Evolutionary conservation across 2,113 vertebrate species (phyloP), one percentile per base, ranked within the genome.

Genomic region (Isurus oxyrinchus): DNA sequence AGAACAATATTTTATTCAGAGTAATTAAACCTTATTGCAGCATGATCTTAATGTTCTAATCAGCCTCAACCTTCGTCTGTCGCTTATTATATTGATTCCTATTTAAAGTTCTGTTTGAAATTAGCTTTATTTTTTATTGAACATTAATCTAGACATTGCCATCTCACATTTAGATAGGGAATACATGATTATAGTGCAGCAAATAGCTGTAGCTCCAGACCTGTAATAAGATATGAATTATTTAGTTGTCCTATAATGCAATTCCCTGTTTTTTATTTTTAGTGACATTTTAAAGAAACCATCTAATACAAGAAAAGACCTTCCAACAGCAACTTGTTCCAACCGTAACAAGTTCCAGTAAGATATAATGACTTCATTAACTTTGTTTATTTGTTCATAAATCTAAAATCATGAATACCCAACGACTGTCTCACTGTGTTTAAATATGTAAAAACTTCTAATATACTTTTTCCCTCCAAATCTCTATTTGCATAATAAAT

Each of bases 141-240:
- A 95, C 94, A 95, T 95, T 72, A 95, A 95, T 95, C 94, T 95
- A 76, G 94, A 95, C 94, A 95, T 95, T 35, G 66, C 94, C 49
- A 72, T 76, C 94, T 69, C 67, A 95, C 66, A 55, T 95, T 95
- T 49, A 72, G 67, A 72, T 72, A 44, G 25, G 63, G 94, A 95
- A 95, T 95, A 27, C 25, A 21, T 95, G 94, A 76, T 95, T 76
- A 55, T 55, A 49, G 23, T 53, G 40, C 44, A 31, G 23, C 40
- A 72, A 69, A 95, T 72, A 72, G 40, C 94, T 53, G 44, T 27
- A 53, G 49, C 67, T 53, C 25, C 31, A 27, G 67, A 55, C 69
- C 6, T 72, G 94, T 76, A 76, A 95, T 95, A 55, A 69, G 94
- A 35, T 72, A 19, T 95, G 66, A 95, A 95, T 95, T 72, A 95